Conservation (phyloP, 2,113 vertebrate genomes). For the Sinocyclocheilus rhinocerous region DNA sequence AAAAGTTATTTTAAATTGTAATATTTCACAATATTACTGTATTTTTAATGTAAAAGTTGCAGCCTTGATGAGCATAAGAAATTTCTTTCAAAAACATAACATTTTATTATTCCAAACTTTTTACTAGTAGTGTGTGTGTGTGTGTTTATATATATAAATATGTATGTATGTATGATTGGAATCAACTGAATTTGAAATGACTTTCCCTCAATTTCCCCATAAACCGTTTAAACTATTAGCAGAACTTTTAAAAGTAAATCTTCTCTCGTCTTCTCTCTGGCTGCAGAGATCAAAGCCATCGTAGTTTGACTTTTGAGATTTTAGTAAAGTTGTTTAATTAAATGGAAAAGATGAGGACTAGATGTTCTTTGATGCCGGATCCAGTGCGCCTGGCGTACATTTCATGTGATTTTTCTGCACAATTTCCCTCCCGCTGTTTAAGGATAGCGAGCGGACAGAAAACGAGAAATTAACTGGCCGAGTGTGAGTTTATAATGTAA, state of each 20-base stretch:
- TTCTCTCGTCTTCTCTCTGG: constrained; percentile 46
- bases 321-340: constrained; percentile 76
- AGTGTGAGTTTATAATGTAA: constrained; percentile 60
- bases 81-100: too few species aligned
- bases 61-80: too few species aligned
- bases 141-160: too few species aligned
- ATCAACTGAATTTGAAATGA: background rate
- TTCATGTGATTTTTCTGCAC: constrained; percentile 67
- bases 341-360: constrained; percentile 63
- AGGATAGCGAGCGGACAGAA: constrained; percentile 35
- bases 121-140: too few species aligned
- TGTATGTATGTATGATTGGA: too few species aligned
- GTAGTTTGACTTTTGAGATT: constrained; percentile 58
- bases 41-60: too few species aligned
- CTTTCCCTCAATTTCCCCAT: background rate
- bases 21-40: too few species aligned
- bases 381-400: background rate
- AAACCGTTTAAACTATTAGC: constrained; percentile 12
- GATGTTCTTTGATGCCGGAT: constrained; percentile 72
- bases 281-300: constrained; percentile 75
- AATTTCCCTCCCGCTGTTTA: constrained; percentile 65
- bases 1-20: too few species aligned
- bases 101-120: too few species aligned
- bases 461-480: too few species aligned
- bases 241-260: constrained; percentile 64